Evolutionary conservation across 2,797 vertebrate species (phyloP).

Genomic region (Heteromormyrus szaboi): DNA sequence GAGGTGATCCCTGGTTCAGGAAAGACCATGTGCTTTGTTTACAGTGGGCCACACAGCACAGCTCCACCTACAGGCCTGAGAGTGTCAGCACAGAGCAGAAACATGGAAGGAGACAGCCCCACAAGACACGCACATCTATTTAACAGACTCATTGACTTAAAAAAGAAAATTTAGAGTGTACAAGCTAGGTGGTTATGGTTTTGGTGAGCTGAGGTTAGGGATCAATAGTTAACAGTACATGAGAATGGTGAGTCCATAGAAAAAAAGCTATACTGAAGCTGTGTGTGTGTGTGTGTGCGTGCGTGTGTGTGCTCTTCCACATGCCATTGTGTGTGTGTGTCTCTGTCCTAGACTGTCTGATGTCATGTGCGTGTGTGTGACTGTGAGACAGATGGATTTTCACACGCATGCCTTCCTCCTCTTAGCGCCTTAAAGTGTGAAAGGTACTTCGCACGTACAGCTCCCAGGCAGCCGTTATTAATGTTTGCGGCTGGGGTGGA

Average conservation of each 20-base stretch:
- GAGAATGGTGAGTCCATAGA: neutral
- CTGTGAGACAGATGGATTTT: neutral
- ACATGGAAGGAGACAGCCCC: neutral
- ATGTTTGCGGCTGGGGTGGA: neutral
- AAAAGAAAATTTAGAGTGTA: neutral
- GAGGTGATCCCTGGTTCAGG: neutral
- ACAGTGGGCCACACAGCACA: neutral
- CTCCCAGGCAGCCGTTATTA: neutral
- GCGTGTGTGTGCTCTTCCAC: neutral
- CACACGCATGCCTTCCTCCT: neutral
- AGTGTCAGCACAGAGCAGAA: neutral
- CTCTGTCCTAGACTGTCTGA: neutral
- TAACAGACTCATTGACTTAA: neutral
- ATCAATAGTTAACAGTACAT: neutral
- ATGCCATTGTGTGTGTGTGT: neutral
- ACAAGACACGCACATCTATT: neutral
- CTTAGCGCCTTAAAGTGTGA: neutral
- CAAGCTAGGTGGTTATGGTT: neutral
- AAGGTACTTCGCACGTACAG: conserved; percentile 4
- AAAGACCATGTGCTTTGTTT: neutral
- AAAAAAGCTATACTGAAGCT: neutral
- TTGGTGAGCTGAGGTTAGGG: neutral
- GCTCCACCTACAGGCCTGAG: neutral
- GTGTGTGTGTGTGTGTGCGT: neutral
- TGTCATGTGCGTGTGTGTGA: neutral